A percentile compares a stretch with the other conserved stretches of the same genome.
These are phyloP conservation scores for Diabrotica balteata DNA, from an alignment of 2,888 invertebrate species.

Conservation along the genomic window DNA sequence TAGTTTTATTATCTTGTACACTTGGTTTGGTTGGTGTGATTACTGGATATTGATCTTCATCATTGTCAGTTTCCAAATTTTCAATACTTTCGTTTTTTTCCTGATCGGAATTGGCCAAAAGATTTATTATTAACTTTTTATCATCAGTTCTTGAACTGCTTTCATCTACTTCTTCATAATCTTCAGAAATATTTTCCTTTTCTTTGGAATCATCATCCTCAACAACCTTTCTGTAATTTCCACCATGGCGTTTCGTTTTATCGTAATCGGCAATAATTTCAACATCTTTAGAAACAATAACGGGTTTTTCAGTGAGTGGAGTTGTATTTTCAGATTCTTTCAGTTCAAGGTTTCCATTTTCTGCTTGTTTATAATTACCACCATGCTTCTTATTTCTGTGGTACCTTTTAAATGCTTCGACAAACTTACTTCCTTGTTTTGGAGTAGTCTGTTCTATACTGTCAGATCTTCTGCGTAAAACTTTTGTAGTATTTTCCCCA, in stretches of 20 bases:
- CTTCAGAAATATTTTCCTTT: background rate
- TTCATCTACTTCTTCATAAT: slow-evolving; percentile 6
- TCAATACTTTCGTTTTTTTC: slow-evolving; percentile 3
- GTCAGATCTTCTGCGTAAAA: slow-evolving; percentile 40
- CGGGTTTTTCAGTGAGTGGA: slow-evolving; percentile 15
- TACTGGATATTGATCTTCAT: background rate
- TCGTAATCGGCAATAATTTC: slow-evolving; percentile 39
- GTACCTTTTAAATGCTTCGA: slow-evolving; percentile 29
- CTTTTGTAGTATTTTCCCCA: slow-evolving; percentile 37
- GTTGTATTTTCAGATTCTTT: slow-evolving; percentile 3
- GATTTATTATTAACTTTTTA: slow-evolving; percentile 9
- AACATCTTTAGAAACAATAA: slow-evolving; percentile 30
- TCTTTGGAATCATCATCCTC: slow-evolving; percentile 18
- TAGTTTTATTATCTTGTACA: slow-evolving; percentile 9
- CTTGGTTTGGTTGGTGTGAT: background rate
- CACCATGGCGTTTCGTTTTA: slow-evolving; percentile 41
- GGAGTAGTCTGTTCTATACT: slow-evolving; percentile 10
- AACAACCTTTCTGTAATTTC: slow-evolving; percentile 37
- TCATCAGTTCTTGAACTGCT: background rate
- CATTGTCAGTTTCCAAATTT: slow-evolving; percentile 16
- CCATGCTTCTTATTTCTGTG: slow-evolving; percentile 33
- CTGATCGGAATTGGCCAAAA: slow-evolving; percentile 21
- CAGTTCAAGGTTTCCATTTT: slow-evolving; percentile 3
- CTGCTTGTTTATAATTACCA: slow-evolving; percentile 26
- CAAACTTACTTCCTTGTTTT: slow-evolving; percentile 16